Evolutionary conservation across 2,888 invertebrate species (phyloP).

Genomic region (Latheticus oryzae): DNA sequence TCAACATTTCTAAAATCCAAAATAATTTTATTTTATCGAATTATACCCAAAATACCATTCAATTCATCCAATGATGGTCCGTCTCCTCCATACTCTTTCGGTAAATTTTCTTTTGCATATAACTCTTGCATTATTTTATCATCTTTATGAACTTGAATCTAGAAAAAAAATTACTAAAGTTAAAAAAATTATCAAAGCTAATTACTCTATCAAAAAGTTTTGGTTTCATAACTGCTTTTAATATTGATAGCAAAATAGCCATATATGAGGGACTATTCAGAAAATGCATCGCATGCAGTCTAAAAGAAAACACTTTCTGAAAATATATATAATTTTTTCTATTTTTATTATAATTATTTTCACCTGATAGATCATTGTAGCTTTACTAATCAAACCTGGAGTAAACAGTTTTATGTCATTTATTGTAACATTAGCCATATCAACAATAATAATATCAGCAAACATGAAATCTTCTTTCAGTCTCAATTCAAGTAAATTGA

Average conservation of each 20-base stretch:
- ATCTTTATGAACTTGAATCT: conserved; percentile 50
- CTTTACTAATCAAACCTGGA: conserved; percentile 63
- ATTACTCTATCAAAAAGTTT: conserved; percentile 11
- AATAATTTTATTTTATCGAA: too few relatives aligned
- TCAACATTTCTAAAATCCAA: conserved; percentile 50
- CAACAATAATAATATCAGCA: conserved; percentile 66
- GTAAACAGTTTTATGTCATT: conserved; percentile 65
- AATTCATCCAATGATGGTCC: conserved; percentile 67
- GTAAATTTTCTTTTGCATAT: conserved; percentile 49
- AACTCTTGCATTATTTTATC: conserved; percentile 43
- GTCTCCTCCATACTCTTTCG: conserved; percentile 53
- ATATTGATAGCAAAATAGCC: not conserved
- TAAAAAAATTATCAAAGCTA: not conserved
- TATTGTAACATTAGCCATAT: conserved; percentile 62
- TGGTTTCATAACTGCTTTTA: conserved; percentile 1
- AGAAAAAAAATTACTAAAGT: conserved; percentile 62
- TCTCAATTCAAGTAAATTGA: conserved; percentile 61
- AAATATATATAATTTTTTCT: too few relatives aligned
- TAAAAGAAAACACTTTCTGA: conserved; percentile 12
- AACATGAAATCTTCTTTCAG: conserved; percentile 64
- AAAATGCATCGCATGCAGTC: not conserved
- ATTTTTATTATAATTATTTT: not conserved
- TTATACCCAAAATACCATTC: too few relatives aligned
- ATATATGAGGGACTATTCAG: conserved; percentile 4
- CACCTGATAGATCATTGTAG: conserved; percentile 65